Evolutionary conservation across 2,797 vertebrate species (phyloP).

Genomic region (Limosa lapponica): DNA sequence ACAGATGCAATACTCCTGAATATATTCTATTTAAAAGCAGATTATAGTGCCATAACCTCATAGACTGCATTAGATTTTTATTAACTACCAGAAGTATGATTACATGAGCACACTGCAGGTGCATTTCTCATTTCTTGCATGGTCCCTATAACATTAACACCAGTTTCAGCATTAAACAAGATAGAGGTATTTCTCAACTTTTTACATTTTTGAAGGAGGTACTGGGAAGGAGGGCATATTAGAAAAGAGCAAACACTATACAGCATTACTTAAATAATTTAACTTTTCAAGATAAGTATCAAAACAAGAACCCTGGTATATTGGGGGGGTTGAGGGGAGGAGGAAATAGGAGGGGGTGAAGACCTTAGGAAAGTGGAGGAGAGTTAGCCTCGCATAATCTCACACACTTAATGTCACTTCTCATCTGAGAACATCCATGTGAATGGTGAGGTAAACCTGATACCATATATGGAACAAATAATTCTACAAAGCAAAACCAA

Average conservation of each 20-base stretch:
- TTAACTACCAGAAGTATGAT: neutral
- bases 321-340: rapidly evolving
- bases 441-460: neutral
- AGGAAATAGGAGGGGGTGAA: neutral
- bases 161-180: neutral
- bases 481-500: neutral
- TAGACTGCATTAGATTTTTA: neutral
- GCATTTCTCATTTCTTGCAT: neutral
- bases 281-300: neutral
- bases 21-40: neutral
- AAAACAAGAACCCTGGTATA: neutral
- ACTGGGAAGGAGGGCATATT: neutral
- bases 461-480: rapidly evolving
- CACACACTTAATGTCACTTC: neutral
- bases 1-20: neutral
- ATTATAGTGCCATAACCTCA: neutral
- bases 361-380: neutral
- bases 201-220: neutral
- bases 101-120: neutral
- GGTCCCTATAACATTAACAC: neutral
- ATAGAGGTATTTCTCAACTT: neutral
- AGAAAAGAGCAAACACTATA: neutral
- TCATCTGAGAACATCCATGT: neutral
- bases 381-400: neutral
- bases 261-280: neutral